Conservation (phyloP, 2,888 invertebrate genomes). For the Dioctria rufipes region DNA sequence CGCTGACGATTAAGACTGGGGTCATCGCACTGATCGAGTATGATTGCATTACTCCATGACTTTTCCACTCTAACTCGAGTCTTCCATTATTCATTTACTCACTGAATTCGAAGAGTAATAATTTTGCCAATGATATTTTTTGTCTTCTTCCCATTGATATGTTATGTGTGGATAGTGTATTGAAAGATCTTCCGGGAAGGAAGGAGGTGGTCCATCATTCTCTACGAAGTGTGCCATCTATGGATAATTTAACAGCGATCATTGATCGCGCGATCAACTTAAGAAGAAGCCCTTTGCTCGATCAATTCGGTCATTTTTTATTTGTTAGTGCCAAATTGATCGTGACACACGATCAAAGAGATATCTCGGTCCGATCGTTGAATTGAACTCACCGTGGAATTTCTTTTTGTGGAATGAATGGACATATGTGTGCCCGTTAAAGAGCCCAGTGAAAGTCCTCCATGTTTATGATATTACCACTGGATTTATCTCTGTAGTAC, state of each 20-base stretch:
- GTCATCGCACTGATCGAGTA: conserved; percentile 12
- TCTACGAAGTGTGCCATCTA: background rate
- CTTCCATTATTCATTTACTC: conserved; percentile 28
- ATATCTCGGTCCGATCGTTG: conserved; percentile 1
- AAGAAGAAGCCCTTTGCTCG: background rate
- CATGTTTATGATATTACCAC: conserved; percentile 2
- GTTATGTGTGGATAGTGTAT: too few species aligned
- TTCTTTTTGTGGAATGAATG: conserved; percentile 31
- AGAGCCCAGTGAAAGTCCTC: conserved; percentile 38
- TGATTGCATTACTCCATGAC: background rate
- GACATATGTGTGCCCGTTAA: conserved; percentile 4
- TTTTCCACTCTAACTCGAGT: background rate
- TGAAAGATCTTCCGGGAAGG: background rate
- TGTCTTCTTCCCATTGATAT: background rate
- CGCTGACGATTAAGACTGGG: conserved; percentile 19
- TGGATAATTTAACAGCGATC: background rate
- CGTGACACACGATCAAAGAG: conserved; percentile 41
- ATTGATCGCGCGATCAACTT: background rate
- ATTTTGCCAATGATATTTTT: background rate
- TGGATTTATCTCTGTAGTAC: conserved; percentile 25
- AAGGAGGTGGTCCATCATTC: background rate
- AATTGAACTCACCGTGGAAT: conserved; percentile 18
- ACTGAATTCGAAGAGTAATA: conserved; percentile 4
- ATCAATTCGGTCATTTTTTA: background rate
- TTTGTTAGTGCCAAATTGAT: conserved; percentile 43